These are phyloP conservation scores for Luperina nickerlii DNA, from an alignment of 2,888 invertebrate species.

Conservation along the genomic window DNA sequence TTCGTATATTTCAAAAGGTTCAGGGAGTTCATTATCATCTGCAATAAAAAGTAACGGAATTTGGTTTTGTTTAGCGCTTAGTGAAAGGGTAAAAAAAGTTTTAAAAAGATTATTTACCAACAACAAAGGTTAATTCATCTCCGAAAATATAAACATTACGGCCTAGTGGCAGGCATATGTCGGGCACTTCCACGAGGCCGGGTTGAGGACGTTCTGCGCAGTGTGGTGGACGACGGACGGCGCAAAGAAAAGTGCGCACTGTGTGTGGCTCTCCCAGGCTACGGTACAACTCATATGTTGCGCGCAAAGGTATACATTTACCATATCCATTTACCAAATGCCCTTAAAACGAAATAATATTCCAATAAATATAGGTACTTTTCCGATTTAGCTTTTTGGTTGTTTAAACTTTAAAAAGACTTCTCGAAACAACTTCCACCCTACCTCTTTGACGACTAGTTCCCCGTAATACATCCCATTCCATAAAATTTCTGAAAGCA, in stretches of 20 bases:
- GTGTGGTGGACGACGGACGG: slow-evolving; percentile 76
- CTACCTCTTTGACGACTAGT: slow-evolving; percentile 83
- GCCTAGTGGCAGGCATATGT: slow-evolving; percentile 74
- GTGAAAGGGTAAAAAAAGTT: not conserved
- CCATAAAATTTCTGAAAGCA: slow-evolving; percentile 89
- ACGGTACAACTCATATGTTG: slow-evolving; percentile 84
- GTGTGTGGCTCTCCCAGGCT: slow-evolving; percentile 87
- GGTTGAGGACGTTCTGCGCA: slow-evolving; percentile 67
- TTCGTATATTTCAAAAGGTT: slow-evolving; percentile 43
- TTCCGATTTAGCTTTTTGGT: not conserved
- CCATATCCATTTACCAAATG: slow-evolving; percentile 78
- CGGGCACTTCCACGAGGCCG: slow-evolving; percentile 69
- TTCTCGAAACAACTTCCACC: not conserved
- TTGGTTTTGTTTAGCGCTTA: not conserved
- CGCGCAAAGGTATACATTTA: slow-evolving; percentile 83
- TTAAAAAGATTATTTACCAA: slow-evolving; percentile 68
- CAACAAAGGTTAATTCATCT: slow-evolving; percentile 79
- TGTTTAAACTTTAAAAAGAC: not conserved
- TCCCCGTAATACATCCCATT: slow-evolving; percentile 84
- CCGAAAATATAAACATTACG: slow-evolving; percentile 80
- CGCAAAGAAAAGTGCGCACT: slow-evolving; percentile 80
- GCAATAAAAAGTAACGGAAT: slow-evolving; percentile 50
- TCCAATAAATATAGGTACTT: slow-evolving; percentile 5
- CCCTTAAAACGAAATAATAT: slow-evolving; percentile 70
- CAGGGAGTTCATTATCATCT: slow-evolving; percentile 69